Evolutionary conservation across 2,888 invertebrate genomes (phyloP).

Genomic region (Sympetrum striolatum): DNA sequence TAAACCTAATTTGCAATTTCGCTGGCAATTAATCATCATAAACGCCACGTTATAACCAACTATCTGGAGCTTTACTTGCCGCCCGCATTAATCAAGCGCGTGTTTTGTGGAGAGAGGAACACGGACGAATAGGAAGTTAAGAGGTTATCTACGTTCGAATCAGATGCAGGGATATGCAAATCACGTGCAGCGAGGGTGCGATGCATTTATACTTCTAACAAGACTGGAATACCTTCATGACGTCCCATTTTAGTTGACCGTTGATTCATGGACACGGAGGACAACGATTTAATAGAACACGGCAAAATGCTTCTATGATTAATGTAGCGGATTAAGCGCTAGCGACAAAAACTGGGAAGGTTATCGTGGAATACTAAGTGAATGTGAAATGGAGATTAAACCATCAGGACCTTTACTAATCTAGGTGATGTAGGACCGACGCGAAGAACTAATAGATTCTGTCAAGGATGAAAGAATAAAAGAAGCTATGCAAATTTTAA

Average conservation of each 20-base stretch:
- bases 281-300: too few relatives aligned
- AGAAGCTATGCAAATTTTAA: too few relatives aligned
- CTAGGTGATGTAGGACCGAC: too few relatives aligned
- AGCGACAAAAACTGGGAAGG: too few relatives aligned
- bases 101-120: background rate
- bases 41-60: background rate
- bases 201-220: background rate
- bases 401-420: too few relatives aligned
- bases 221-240: background rate
- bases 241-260: background rate
- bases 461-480: too few relatives aligned
- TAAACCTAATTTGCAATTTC: background rate
- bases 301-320: too few relatives aligned
- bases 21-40: background rate
- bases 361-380: too few relatives aligned
- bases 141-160: background rate
- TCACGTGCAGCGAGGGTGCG: background rate
- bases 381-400: too few relatives aligned
- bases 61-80: background rate
- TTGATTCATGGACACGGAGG: background rate
- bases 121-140: background rate
- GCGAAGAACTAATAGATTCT: too few relatives aligned
- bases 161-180: background rate
- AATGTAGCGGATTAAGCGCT: too few relatives aligned
- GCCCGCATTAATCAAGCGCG: background rate